Base-by-base conservation (phyloP, 2,797 vertebrate genomes). In the Rhadinocentrus ornatus region DNA sequence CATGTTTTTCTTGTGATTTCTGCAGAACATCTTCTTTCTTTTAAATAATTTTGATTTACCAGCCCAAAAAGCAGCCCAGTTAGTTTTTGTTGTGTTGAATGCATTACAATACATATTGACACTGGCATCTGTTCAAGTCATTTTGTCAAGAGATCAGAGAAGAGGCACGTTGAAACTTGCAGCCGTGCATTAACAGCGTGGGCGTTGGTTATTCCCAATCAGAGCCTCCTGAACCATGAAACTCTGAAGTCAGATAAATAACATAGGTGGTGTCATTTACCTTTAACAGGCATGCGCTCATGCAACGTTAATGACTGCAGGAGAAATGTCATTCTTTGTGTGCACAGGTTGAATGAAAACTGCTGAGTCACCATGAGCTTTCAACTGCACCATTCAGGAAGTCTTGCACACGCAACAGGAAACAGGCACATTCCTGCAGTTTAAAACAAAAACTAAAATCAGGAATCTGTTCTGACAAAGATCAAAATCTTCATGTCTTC, bases 291-390 rank as follows among this genome's bases (percentile, higher is more conserved):
- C 3, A 16, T 27, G 6, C 54, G 11, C 7, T 52, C 44, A 27
- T 41, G 39, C 29, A 4, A 3, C 35, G 10, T 29, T 2, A 61
- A 48, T 46, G 26, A 13, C 0, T 4, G 1, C 7, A 35, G 16
- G 29, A 3, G 52, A 27, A 16, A 39, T n/a, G 41, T 13, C 1
- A 15, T 2, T 22, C 8, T 59, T 0, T 56, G 35, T 68, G 61
- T 58, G 22, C n/a, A 65, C 39, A 22, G 50, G 48, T 31, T 70
- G 57, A 81, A 57, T 34, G 31, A 50, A 81, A 82, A 86, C 58
- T 83, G 89, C 81, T 78, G 75, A 89, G 81, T 90, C 84, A 90
- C 48, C 8, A 24, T 91, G 83, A 89, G 44, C 62, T 9, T 58
- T 39, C 20, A 71, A 7, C 41, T 31, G 31, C 2, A 44, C 1